Conservation (phyloP, 2,113 vertebrate genomes). For the Ophiodon elongatus region DNA sequence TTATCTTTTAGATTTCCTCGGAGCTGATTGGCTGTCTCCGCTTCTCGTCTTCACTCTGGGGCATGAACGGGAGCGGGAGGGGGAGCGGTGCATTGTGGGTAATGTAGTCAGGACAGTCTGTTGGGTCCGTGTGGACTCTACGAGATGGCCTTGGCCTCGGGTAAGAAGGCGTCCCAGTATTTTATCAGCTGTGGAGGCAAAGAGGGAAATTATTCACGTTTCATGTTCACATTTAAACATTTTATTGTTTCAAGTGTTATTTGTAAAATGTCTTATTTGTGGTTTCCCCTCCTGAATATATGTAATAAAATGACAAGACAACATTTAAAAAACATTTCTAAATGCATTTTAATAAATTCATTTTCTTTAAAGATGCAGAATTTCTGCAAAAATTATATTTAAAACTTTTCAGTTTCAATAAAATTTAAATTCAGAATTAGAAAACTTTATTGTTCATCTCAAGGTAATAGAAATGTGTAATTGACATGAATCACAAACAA, state of each 20-base stretch:
- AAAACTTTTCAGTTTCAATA: no score
- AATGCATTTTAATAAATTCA: no score
- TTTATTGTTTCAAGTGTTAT: neutral
- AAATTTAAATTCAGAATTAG: neutral
- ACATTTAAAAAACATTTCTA: no score
- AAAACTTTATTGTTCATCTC: neutral
- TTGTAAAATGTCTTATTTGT: neutral
- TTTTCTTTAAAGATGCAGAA: no score
- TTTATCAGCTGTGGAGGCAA: constrained; percentile 91
- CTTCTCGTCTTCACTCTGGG: constrained; percentile 61
- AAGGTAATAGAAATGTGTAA: no score
- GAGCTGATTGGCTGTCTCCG: constrained; percentile 37
- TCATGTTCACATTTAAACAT: neutral
- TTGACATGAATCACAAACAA: no score
- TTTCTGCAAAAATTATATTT: no score
- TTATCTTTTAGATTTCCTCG: neutral
- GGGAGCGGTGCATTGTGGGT: constrained; percentile 68
- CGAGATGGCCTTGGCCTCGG: constrained; percentile 99
- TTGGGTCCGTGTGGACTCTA: constrained; percentile 73
- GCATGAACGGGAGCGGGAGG: constrained; percentile 69
- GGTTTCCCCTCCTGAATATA: no score
- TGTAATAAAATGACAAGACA: no score
- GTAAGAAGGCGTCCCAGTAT: constrained; percentile 99
- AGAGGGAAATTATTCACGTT: neutral
- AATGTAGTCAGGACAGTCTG: constrained; percentile 65